Evolutionary conservation across 2,888 invertebrate species (phyloP), one percentile per base, ranked within the genome.

Genomic region (Tachina fera): DNA sequence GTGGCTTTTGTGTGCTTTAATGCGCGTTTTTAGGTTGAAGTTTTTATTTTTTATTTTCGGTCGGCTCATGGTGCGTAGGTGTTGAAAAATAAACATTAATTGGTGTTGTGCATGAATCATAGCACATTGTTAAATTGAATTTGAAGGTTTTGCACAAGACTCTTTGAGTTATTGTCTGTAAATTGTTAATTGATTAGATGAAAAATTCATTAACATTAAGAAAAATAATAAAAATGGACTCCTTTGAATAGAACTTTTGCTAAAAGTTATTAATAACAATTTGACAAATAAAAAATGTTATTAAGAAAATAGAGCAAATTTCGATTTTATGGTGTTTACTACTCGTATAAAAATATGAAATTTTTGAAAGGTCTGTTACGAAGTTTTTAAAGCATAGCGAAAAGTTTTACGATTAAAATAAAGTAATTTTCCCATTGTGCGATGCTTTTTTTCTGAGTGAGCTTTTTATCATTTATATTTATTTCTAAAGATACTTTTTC

Each of bases 31-130:
- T 19, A 10, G 41, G 16, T 41, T 39, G 9, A 5, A n/a, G 47
- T 45, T 56, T 45, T 51, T 49, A 14, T 45, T 53, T 47, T 70
- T 67, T 1, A 39, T 8, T 53, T 10, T 68, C 43, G 14, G 60
- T 16, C 16, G 19, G 60, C 41, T 60, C 4, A 10, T 49, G 51
- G 75, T 83, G 86, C 86, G 86, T 86, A 86, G 86, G 86, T 83
- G 86, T 86, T 86, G 61, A 67, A 78, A 81, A 86, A 67, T 76
- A 67, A 75, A 83, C 86, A 65, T 83, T 83, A 83, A 86, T 86
- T 83, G 86, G 76, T 79, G 86, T 75, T 76, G 67, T 79, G 82
- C 86, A 86, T 86, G 86, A 86, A 86, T 86, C 86, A 83, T 80
- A 76, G 80, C 67, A 80, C 77, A 78, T 71, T 77, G 71, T 77